phyloP scores from a whole-genome alignment of 2,888 invertebrate genomes.

The Beris chalybata region DNA sequence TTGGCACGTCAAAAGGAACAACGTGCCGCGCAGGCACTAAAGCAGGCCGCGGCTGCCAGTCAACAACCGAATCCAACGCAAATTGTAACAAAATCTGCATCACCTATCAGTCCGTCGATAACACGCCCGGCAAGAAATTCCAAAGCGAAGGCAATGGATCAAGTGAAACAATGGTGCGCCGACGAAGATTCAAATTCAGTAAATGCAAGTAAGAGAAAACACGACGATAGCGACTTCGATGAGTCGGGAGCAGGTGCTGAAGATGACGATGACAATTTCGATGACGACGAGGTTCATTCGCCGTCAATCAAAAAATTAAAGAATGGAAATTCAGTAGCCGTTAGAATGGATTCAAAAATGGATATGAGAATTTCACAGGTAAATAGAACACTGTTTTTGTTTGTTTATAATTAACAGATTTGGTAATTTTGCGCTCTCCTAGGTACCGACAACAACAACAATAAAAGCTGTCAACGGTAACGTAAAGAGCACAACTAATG shows the following conservation, averaged over 20 bases:
- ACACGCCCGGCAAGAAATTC: constrained; percentile 66
- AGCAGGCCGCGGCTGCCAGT: constrained; percentile 36
- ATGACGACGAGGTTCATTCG: constrained; percentile 59
- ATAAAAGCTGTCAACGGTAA: constrained; percentile 49
- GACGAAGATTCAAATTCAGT: constrained; percentile 57
- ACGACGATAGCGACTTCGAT: constrained; percentile 59
- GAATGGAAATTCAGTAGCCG: constrained; percentile 49
- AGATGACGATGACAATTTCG: constrained; percentile 62
- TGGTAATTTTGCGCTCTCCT: constrained; percentile 5
- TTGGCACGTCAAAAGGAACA: constrained; percentile 74
- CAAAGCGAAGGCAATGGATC: constrained; percentile 78
- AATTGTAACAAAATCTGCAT: constrained; percentile 56
- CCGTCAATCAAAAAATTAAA: constrained; percentile 60
- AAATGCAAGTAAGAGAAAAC: constrained; percentile 54
- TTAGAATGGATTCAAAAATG: constrained; percentile 50
- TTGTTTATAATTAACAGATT: constrained; percentile 36
- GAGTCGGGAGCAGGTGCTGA: constrained; percentile 54
- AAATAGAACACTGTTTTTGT: constrained; percentile 20
- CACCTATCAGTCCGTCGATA: constrained; percentile 50
- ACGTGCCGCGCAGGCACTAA: constrained; percentile 61
- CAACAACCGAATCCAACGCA: constrained; percentile 36
- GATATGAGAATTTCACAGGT: constrained; percentile 42
- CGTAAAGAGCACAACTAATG: constrained; percentile 48
- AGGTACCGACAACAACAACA: constrained; percentile 13
- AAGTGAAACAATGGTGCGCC: constrained; percentile 84